Base-by-base conservation (phyloP, 1,140 invertebrate species). In the Lepidurus packardi region DNA sequence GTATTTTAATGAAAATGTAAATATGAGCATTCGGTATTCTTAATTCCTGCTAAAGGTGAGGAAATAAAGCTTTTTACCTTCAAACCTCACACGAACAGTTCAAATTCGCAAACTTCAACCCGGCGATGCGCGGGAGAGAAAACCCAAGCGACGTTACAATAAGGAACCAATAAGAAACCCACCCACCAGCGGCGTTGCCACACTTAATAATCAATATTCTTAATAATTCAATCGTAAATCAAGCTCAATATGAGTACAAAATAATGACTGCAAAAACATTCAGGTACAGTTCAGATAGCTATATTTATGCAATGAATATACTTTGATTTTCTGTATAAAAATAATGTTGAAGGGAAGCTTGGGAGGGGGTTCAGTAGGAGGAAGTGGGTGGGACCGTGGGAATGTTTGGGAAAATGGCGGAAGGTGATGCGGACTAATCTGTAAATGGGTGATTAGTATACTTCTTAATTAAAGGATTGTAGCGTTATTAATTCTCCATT, bases 341-440 rank as follows among this genome's bases (percentile, higher is more conserved):
- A 13, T 65, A 65, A 1, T 21, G 5, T 0, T 16, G 53, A 65
- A 34, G 34, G 34, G 34, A 65, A 65, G 53, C 53, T 65, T 65
- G 53, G n/a, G 16, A 7, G 13, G 53, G 53, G 21, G 53, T 13
- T 65, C 16, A 21, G 53, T 65, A 21, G 21, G 53, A 16, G 53
- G 53, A 21, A 65, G 53, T 65, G 53, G 53, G 53, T 65, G 53
- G 53, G 53, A 65, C 53, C 53, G 53, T 65, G 53, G 53, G 53
- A 65, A 65, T 65, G 53, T 65, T 65, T 65, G 53, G 53, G 53
- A 65, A 65, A 65, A 65, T 65, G 53, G 53, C 53, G 53, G 53
- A 65, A 65, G 21, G 53, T 65, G 53, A 65, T 65, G 53, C 53
- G n/a, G 53, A 65, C 53, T 65, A 65, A 65, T 65, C 53, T 65